Evolutionary conservation across 2,888 invertebrate species (phyloP).

Genomic region (Acutogordius australiensis): DNA sequence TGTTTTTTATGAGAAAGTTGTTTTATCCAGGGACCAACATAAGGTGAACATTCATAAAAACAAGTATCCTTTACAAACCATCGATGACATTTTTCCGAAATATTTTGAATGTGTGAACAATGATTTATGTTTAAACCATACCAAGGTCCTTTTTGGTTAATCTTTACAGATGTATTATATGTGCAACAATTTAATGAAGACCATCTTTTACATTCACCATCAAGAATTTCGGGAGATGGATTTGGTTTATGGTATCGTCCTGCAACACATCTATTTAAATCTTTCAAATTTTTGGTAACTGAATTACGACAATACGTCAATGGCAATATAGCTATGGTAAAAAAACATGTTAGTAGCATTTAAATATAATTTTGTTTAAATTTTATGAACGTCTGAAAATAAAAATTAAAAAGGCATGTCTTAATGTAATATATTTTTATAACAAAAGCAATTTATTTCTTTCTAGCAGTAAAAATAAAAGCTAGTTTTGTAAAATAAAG

Average conservation of each 20-base stretch:
- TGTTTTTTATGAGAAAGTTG: neutral
- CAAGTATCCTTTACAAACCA: neutral
- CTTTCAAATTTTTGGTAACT: neutral
- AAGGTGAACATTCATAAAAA: conserved; percentile 7
- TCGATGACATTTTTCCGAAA: neutral
- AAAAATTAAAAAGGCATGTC: no score
- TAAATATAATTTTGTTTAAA: no score
- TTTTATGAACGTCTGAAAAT: no score
- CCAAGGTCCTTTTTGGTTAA: neutral
- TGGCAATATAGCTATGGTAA: no score
- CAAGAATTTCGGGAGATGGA: neutral
- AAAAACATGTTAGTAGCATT: no score
- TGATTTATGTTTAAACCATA: neutral
- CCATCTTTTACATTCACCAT: neutral
- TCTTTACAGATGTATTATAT: neutral
- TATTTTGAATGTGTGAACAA: neutral
- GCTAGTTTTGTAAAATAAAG: no score
- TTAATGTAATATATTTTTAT: no score
- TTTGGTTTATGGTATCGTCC: neutral
- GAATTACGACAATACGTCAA: no score
- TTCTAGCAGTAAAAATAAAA: no score
- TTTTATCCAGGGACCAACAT: conserved; percentile 10
- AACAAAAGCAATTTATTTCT: no score
- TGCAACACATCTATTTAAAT: neutral
- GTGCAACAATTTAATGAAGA: neutral